Evolutionary conservation across 2,888 invertebrate species (phyloP), one percentile per base, ranked within the genome.

Genomic region (Gymnocheta viridis): DNA sequence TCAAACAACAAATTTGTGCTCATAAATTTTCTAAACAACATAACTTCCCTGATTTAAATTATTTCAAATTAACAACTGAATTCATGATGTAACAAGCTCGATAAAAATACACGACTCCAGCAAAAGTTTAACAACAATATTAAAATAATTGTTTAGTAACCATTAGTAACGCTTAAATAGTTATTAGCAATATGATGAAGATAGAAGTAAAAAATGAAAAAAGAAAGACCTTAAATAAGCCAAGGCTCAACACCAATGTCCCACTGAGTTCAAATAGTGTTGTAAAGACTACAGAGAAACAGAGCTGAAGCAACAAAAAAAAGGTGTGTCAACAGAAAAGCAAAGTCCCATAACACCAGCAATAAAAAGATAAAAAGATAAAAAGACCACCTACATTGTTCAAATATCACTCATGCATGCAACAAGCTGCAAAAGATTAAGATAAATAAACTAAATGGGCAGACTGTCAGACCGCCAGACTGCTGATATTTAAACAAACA

Each of bases 81-180:
- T n/a, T n/a, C 12, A 4, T 51, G 2, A 22, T 2, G 4, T 49
- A 4, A 24, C 5, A 4, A 44, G 9, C 44, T n/a, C n/a, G n/a
- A n/a, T n/a, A n/a, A n/a, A n/a, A n/a, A n/a, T n/a, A n/a, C n/a
- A n/a, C n/a, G 17, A 17, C 1, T 17, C 12, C 17, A 44, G 4
- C 17, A 19, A 44, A 44, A 2, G 2, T 14, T 14, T 12, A 24
- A 14, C 2, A 17, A n/a, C 6, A 56, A 10, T 0, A 32, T 32
- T 4, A 10, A 17, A 29, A 32, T 17, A 32, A 17, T 56, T 56
- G 7, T 32, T 56, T 32, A 32, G 29, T 17, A 56, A 32, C 17
- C 29, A 29, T 56, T 56, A 56, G 56, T 56, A 56, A 32, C n/a
- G 32, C 17, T 32, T 56, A 17, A 56, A 17, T 56, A 56, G 17